Evolutionary conservation across 1,140 invertebrate species (phyloP).

Genomic region (Brachionus sp.): DNA sequence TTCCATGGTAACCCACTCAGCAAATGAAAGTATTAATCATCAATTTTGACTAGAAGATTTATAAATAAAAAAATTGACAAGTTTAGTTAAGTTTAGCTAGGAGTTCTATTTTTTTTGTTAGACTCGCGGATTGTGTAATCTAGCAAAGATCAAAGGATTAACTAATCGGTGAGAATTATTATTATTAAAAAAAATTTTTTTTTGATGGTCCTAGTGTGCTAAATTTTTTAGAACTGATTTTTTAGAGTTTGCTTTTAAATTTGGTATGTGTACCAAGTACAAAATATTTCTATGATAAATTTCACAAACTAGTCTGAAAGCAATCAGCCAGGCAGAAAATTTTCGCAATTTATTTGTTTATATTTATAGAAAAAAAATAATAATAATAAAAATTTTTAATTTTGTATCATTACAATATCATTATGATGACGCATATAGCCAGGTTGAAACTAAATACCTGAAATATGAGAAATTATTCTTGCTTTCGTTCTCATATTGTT

Average conservation of each 20-base stretch:
- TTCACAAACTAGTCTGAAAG: neutral
- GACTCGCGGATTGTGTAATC: neutral
- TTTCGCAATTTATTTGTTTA: slow-evolving; percentile 32
- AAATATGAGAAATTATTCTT: slow-evolving; percentile 9
- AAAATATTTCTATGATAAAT: slow-evolving; percentile 24
- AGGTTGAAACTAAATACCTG: slow-evolving; percentile 7
- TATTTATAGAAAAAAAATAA: neutral
- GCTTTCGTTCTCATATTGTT: neutral
- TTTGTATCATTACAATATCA: slow-evolving; percentile 4
- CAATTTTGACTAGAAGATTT: neutral
- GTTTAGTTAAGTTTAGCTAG: neutral
- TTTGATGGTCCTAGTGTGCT: neutral
- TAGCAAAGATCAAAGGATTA: neutral
- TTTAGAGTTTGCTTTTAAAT: neutral
- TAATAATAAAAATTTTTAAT: neutral
- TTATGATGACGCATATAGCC: neutral
- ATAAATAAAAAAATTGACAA: neutral
- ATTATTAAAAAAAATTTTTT: neutral
- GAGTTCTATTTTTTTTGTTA: neutral
- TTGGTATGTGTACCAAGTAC: slow-evolving; percentile 12
- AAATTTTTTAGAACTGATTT: neutral
- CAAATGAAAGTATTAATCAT: no score
- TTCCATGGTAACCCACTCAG: neutral
- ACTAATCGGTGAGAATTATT: neutral
- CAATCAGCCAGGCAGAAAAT: slow-evolving; percentile 25